Conservation (phyloP, 2,113 vertebrate species). For the Prinia subflava region DNA sequence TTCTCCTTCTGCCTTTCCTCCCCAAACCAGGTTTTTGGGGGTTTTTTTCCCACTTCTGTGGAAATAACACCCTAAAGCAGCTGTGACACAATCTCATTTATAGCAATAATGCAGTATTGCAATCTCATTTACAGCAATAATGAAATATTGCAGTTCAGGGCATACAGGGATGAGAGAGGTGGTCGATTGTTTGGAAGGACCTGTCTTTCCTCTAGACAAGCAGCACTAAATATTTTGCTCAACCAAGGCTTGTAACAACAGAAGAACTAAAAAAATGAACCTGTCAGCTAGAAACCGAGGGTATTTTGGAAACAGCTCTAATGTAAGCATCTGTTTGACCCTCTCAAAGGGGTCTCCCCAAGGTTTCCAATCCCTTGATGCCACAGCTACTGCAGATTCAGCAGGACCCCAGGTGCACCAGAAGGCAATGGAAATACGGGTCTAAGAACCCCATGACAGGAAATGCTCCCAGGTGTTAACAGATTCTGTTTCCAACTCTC, state of each 20-base stretch:
- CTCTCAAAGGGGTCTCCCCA: background rate
- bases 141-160: background rate
- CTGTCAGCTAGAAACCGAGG: background rate
- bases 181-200: background rate
- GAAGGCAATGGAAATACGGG: background rate
- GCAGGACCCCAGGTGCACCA: background rate
- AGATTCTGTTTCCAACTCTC: background rate
- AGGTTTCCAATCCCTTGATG: background rate
- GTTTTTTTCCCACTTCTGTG: fast-evolving
- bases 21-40: fast-evolving
- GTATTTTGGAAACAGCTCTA: background rate
- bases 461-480: background rate
- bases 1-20: background rate
- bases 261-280: background rate
- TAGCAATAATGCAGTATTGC: background rate
- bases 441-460: background rate
- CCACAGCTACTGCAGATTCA: background rate
- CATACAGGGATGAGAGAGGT: background rate
- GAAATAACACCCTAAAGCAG: background rate
- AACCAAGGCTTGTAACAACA: background rate
- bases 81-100: background rate
- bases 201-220: background rate
- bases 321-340: background rate
- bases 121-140: background rate
- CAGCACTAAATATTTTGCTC: background rate